phyloP scores from a whole-genome alignment of 1,140 invertebrate species.

The Leptinotarsa defecta region DNA sequence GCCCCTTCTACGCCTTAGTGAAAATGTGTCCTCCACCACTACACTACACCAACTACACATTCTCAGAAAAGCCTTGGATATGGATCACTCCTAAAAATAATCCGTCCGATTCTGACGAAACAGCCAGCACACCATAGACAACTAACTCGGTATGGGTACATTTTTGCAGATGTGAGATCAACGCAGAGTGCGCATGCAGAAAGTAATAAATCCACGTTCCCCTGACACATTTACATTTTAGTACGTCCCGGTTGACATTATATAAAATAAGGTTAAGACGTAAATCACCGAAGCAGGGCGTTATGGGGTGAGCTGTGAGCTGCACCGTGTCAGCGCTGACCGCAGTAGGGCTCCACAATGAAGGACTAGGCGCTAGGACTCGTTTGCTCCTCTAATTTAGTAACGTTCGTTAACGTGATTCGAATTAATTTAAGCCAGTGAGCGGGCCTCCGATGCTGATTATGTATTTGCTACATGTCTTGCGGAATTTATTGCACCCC shows the following conservation, averaged over 20 bases:
- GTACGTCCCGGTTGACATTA: slow-evolving; percentile 41
- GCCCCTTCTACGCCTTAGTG: too few species aligned
- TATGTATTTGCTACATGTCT: slow-evolving; percentile 54
- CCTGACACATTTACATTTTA: slow-evolving; percentile 46
- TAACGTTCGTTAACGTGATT: slow-evolving; percentile 53
- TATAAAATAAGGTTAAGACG: slow-evolving; percentile 47
- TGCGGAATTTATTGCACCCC: slow-evolving; percentile 42
- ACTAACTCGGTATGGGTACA: slow-evolving; percentile 16
- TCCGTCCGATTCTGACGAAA: background rate
- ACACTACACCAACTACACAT: too few species aligned
- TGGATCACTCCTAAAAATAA: background rate
- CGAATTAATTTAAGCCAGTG: slow-evolving; percentile 50
- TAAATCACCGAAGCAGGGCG: slow-evolving; percentile 37
- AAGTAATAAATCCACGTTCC: slow-evolving; percentile 43
- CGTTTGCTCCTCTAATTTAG: slow-evolving; percentile 48
- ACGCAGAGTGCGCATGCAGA: slow-evolving; percentile 27
- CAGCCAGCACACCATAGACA: background rate
- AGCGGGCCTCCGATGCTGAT: slow-evolving; percentile 46
- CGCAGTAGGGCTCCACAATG: slow-evolving; percentile 21
- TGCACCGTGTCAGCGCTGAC: slow-evolving; percentile 28
- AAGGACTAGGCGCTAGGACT: slow-evolving; percentile 24
- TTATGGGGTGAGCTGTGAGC: slow-evolving; percentile 20
- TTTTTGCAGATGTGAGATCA: slow-evolving; percentile 44
- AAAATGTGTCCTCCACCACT: too few species aligned
- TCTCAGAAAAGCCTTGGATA: too few species aligned